Evolutionary conservation across 1,140 invertebrate genomes (phyloP).

Genomic region (Bombus impatiens): DNA sequence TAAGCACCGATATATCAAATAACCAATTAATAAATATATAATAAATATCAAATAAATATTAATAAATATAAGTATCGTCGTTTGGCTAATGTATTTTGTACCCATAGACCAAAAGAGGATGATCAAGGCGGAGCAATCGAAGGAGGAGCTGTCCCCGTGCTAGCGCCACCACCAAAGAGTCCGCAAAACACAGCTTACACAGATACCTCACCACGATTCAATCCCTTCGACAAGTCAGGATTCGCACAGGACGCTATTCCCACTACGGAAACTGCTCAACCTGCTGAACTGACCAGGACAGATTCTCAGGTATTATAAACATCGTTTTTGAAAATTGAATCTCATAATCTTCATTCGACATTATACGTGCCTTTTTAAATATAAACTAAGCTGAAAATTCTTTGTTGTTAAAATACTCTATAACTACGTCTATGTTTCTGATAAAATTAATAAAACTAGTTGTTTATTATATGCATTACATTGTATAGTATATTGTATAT

Average conservation of each 20-base stretch:
- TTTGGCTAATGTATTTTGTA: conserved; percentile 13
- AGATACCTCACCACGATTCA: conserved; percentile 83
- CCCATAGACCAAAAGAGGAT: conserved; percentile 85
- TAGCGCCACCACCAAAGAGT: conserved; percentile 89
- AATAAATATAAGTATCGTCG: too few species aligned
- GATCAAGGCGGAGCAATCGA: conserved; percentile 69
- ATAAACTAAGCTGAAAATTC: too few species aligned
- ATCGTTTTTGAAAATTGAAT: neutral
- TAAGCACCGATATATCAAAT: conserved; percentile 73
- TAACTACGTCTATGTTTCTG: too few species aligned
- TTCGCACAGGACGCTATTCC: conserved; percentile 79
- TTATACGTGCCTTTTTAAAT: too few species aligned
- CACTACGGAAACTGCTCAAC: conserved; percentile 63
- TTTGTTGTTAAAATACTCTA: too few species aligned
- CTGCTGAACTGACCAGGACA: conserved; percentile 74
- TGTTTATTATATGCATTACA: neutral
- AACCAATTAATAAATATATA: neutral
- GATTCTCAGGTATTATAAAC: conserved; percentile 76
- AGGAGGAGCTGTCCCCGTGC: conserved; percentile 85
- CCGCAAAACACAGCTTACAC: conserved; percentile 82
- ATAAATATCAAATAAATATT: neutral
- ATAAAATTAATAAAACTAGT: neutral
- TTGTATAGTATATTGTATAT: neutral
- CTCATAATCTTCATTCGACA: too few species aligned
- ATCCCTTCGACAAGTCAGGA: conserved; percentile 91